Percentiles rank a stretch among this genome's conserved stretches.
These are phyloP conservation scores for Peromyscus polionotus DNA, from an alignment of 2,113 vertebrate species.

Conservation along the genomic window DNA sequence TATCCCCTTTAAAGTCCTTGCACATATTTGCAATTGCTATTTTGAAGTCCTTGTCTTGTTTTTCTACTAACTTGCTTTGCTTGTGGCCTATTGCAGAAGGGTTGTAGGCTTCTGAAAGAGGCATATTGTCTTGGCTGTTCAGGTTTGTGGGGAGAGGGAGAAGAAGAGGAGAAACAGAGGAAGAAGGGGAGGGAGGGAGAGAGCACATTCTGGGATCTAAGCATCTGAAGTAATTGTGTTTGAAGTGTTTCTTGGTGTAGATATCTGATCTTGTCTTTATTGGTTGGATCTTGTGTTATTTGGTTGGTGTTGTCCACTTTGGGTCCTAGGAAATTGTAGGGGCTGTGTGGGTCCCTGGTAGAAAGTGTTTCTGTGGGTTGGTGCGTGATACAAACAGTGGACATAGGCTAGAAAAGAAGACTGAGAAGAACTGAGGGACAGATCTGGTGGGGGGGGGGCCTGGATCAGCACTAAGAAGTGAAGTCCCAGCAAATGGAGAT, in stretches of 20 bases:
- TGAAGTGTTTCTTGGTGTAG: neutral
- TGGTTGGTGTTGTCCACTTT: neutral
- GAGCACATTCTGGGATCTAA: neutral
- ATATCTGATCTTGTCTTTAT: neutral
- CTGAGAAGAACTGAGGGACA: neutral
- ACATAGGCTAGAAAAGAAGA: neutral
- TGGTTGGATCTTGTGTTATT: neutral
- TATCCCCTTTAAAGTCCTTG: neutral
- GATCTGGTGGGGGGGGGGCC: neutral
- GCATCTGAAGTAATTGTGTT: neutral
- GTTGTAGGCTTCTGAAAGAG: neutral
- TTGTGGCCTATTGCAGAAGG: neutral
- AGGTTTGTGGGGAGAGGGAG: neutral
- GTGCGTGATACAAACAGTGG: neutral
- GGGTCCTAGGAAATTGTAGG: neutral
- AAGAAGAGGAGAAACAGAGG: neutral
- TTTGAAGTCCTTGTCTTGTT: neutral
- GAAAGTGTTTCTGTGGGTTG: neutral
- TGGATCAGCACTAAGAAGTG: neutral
- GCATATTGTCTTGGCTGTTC: neutral
- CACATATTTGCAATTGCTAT: neutral
- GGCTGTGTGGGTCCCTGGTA: neutral
- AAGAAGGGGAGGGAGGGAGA: too few relatives aligned
- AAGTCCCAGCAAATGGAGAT: neutral
- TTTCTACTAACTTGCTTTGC: neutral